Conservation (phyloP, 2,797 vertebrate species). For the Falco columbarius region DNA sequence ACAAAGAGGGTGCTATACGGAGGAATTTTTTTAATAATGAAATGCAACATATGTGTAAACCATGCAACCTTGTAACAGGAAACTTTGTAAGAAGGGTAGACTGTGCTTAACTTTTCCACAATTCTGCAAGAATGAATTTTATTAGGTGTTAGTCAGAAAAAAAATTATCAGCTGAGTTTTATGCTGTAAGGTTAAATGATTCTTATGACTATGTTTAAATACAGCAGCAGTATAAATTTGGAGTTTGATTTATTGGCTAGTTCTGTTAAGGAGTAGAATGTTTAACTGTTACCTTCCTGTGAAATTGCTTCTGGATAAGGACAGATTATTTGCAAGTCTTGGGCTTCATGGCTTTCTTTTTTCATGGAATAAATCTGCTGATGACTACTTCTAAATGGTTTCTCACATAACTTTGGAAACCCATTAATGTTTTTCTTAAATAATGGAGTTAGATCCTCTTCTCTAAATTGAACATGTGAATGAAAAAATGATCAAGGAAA, state of each 20-base stretch:
- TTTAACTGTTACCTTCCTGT: slow-evolving; percentile 61
- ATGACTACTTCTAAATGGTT: slow-evolving; percentile 46
- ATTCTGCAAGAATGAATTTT: slow-evolving; percentile 79
- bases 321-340: slow-evolving; percentile 31
- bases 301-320: slow-evolving; percentile 48
- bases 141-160: slow-evolving; percentile 81
- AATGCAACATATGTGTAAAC: slow-evolving; percentile 77
- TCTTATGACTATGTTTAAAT: slow-evolving; percentile 69
- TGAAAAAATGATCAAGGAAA: not conserved
- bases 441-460: slow-evolving; percentile 19
- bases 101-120: slow-evolving; percentile 77
- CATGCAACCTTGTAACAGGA: slow-evolving; percentile 76
- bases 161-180: slow-evolving; percentile 80
- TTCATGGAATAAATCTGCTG: not conserved
- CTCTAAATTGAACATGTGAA: not conserved
- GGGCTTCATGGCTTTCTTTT: not conserved
- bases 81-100: slow-evolving; percentile 74
- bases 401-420: slow-evolving; percentile 39
- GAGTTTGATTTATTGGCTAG: slow-evolving; percentile 64
- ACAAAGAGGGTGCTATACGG: slow-evolving; percentile 78
- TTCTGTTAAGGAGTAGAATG: slow-evolving; percentile 55
- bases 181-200: slow-evolving; percentile 74
- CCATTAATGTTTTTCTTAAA: slow-evolving; percentile 8
- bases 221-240: slow-evolving; percentile 60
- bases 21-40: slow-evolving; percentile 72